Conservation (phyloP, 2,888 invertebrate genomes). For the Blastobasis lacticolella region DNA sequence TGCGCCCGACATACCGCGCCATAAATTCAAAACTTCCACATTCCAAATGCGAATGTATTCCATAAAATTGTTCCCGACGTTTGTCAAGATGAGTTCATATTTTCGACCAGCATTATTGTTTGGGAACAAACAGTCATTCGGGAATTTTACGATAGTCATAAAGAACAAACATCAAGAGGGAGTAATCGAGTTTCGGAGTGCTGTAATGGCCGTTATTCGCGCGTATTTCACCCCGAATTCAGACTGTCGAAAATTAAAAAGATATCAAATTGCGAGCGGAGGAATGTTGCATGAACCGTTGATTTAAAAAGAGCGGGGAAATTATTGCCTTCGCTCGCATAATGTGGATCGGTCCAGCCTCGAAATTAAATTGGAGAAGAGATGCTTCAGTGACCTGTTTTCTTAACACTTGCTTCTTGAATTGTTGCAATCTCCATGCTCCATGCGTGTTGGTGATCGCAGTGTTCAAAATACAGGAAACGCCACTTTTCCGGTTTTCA, state of each 20-base stretch:
- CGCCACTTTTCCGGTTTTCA: too few relatives aligned
- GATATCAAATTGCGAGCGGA: background rate
- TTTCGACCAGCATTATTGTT: constrained; percentile 25
- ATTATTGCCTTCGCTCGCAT: too few relatives aligned
- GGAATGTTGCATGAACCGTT: too few relatives aligned
- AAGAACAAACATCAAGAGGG: constrained; percentile 28
- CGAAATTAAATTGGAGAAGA: too few relatives aligned
- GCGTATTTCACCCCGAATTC: background rate
- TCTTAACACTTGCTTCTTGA: too few relatives aligned
- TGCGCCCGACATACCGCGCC: background rate
- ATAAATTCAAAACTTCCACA: constrained; percentile 11
- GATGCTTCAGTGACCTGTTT: too few relatives aligned
- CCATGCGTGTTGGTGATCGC: too few relatives aligned
- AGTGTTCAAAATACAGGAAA: too few relatives aligned
- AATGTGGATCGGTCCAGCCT: too few relatives aligned
- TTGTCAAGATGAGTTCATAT: constrained; percentile 12
- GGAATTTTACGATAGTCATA: constrained; percentile 36
- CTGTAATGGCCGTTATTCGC: background rate
- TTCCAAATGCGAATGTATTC: constrained; percentile 1
- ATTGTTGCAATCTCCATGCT: too few relatives aligned
- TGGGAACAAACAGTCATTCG: constrained; percentile 26
- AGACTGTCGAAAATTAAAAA: background rate
- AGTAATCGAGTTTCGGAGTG: constrained; percentile 30
- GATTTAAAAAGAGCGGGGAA: too few relatives aligned
- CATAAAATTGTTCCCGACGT: constrained; percentile 7